These are phyloP conservation scores for Callionymus lyra DNA, from an alignment of 2,113 vertebrate species.

Conservation along the genomic window DNA sequence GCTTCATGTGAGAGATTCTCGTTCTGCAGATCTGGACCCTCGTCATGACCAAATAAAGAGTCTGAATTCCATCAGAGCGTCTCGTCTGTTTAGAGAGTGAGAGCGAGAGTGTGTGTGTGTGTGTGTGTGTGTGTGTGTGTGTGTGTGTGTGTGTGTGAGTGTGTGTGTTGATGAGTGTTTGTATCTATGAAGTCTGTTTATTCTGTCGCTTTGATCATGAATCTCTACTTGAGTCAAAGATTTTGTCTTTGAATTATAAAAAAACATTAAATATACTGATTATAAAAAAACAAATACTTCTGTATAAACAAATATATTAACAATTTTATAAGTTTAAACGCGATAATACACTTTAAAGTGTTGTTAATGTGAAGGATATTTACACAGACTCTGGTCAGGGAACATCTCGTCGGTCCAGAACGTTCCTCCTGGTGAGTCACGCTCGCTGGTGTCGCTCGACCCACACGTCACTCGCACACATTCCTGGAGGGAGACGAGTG, in stretches of 20 bases:
- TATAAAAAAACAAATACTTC: too few species aligned
- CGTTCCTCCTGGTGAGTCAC: constrained; percentile 4
- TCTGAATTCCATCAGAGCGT: constrained; percentile 60
- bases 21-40: constrained; percentile 28
- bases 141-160: constrained; percentile 1
- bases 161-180: constrained; percentile 5
- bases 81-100: constrained; percentile 40
- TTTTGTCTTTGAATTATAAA: too few species aligned
- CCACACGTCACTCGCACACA: constrained; percentile 35
- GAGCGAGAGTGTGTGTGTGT: background rate
- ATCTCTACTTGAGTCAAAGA: constrained; percentile 2
- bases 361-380: constrained; percentile 15
- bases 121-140: background rate
- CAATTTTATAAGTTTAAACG: too few species aligned
- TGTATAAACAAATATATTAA: too few species aligned
- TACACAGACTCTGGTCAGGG: constrained; percentile 7
- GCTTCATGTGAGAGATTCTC: constrained; percentile 16
- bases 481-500: constrained; percentile 5
- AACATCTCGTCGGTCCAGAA: constrained; percentile 30
- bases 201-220: constrained; percentile 1
- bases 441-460: constrained; percentile 8
- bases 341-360: too few species aligned
- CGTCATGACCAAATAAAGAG: constrained; percentile 77
- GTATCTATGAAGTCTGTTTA: background rate
- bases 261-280: too few species aligned